A percentile compares a stretch with the other conserved stretches of the same genome.
phyloP scores from a whole-genome alignment of 2,888 invertebrate species.

The Caenorhabditis sp. region DNA sequence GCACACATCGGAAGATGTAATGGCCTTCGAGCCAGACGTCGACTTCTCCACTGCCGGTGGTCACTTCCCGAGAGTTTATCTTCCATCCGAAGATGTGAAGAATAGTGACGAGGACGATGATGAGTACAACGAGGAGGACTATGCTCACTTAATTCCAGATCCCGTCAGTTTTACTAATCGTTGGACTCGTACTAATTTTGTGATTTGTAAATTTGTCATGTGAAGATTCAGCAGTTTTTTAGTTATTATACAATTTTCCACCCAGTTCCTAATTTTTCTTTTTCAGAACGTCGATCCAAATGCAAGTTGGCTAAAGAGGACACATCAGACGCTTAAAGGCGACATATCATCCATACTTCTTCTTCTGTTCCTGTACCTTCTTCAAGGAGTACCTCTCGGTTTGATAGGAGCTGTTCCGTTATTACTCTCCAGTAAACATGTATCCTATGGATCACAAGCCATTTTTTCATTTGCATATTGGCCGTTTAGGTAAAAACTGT shows the following conservation, averaged over 20 bases:
- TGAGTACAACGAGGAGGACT: conserved; percentile 32
- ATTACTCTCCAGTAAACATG: conserved; percentile 93
- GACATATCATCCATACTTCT: conserved; percentile 85
- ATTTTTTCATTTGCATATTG: conserved; percentile 85
- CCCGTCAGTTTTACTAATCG: conserved; percentile 55
- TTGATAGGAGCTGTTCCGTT: conserved; percentile 95
- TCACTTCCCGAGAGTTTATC: conserved; percentile 69
- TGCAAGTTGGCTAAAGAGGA: conserved; percentile 75
- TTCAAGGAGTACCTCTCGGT: conserved; percentile 93
- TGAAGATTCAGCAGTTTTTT: no score
- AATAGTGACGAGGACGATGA: conserved; percentile 60
- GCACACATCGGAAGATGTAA: conserved; percentile 78
- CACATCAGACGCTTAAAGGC: conserved; percentile 76
- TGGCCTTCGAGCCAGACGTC: conserved; percentile 80
- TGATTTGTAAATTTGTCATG: no score
- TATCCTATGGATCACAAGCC: conserved; percentile 94
- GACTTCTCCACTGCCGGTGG: conserved; percentile 74
- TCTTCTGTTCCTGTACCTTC: conserved; percentile 93
- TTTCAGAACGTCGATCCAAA: conserved; percentile 74
- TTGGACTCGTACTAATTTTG: conserved; percentile 38
- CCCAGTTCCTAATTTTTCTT: neutral
- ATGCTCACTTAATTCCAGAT: conserved; percentile 52
- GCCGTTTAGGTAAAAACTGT: conserved; percentile 87
- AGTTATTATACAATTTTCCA: no score
- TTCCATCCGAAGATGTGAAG: conserved; percentile 38